A percentile compares a stretch with the other conserved stretches of the same genome.
These are phyloP conservation scores for Horisme vitalbata DNA, from an alignment of 2,888 invertebrate genomes.

Conservation along the genomic window DNA sequence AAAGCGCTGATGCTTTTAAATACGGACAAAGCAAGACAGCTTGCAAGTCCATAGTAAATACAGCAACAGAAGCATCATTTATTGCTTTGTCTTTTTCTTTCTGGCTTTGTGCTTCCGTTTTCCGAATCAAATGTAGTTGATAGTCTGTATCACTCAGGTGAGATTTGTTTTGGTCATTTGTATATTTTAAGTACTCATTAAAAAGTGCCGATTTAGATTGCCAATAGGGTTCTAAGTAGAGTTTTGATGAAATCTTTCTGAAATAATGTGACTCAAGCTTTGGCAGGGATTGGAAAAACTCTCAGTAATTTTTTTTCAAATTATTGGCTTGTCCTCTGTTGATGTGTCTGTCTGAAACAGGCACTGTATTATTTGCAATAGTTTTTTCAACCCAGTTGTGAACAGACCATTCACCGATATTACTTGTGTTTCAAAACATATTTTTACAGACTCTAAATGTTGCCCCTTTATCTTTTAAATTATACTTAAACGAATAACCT, in stretches of 20 bases:
- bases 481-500: slow-evolving; percentile 7
- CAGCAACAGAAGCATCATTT: slow-evolving; percentile 38
- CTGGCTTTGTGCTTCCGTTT: slow-evolving; percentile 25
- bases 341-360: slow-evolving; percentile 2
- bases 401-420: slow-evolving; percentile 8
- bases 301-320: slow-evolving; percentile 7
- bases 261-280: slow-evolving; percentile 21
- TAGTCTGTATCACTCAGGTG: not conserved
- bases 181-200: slow-evolving; percentile 5
- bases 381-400: slow-evolving; percentile 11
- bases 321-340: slow-evolving; percentile 10
- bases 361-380: not conserved
- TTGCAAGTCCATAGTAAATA: slow-evolving; percentile 21
- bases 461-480: slow-evolving; percentile 8
- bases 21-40: slow-evolving; percentile 20
- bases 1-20: slow-evolving; percentile 22
- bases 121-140: not conserved
- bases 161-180: slow-evolving; percentile 5
- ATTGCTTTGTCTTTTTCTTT: slow-evolving; percentile 39
- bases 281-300: slow-evolving; percentile 14
- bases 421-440: slow-evolving; percentile 9
- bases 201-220: slow-evolving; percentile 21
- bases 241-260: slow-evolving; percentile 16
- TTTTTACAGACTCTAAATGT: slow-evolving; percentile 8
- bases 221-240: slow-evolving; percentile 21